Base-by-base conservation (phyloP, 2,888 invertebrate genomes). In the Microplitis manilae region DNA sequence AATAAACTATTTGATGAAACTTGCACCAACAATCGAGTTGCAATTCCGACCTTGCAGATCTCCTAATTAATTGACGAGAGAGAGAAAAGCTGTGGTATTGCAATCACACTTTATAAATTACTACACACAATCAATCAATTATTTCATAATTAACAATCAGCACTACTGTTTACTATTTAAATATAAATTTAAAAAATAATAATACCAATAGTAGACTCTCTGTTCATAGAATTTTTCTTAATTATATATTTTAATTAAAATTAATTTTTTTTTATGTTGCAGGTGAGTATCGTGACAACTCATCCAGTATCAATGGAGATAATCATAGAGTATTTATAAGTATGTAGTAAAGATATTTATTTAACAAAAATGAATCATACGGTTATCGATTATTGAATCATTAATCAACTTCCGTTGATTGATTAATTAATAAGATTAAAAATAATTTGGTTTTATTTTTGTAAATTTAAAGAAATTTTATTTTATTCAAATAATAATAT, bases 121-220 rank as follows among this genome's bases (percentile, higher is more conserved):
- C 83, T 80, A 79, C 68, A 80, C 79, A 79, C 80, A 81, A 86
- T 85, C 84, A 85, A 87, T 87, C 85, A 86, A 86, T 82, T 50
- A 50, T 13, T 83, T 77, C 80, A 77, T 84, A 84, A 87, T 87
- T 85, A 84, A 85, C 84, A 83, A 85, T 85, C 83, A 86, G 59
- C 76, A 68, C 70, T 15, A 61, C 61, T 76, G 50, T 50, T 50
- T 50, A 13, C 41, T 41, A 15, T 39, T 9, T 40, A 65, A 17
- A 17, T 38, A 30, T 15, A 15, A 39, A 17, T 65, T n/a, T 30
- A 30, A 71, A 40, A 71, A 39, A 30, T 4, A 6, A 64, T 8
- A 39, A 15, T 15, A 17, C 2, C 30, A 4, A 30, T 30, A 30
- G 4, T 30, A 30, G 4, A 30, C 30, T 4, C 20, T 20, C 30